Evolutionary conservation across 2,888 invertebrate species (phyloP).

Genomic region (Drosophila atroscutellata): DNA sequence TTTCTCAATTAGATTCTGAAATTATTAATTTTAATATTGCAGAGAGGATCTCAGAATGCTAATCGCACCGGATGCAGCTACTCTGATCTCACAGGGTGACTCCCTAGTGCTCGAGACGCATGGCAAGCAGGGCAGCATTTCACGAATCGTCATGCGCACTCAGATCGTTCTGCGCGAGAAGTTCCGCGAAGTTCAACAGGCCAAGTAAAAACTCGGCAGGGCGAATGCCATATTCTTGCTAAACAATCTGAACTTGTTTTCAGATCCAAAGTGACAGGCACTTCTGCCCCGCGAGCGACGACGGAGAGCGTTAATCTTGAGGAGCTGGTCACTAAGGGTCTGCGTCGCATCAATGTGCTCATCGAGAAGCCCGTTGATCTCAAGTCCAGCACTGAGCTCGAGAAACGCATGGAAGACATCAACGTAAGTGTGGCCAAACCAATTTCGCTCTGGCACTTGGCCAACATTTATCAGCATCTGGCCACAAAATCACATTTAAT

Average conservation of each 20-base stretch:
- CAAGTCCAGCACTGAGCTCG: constrained; percentile 80
- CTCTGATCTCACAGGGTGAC: constrained; percentile 91
- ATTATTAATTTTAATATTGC: neutral
- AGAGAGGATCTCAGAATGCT: constrained; percentile 84
- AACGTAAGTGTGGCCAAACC: constrained; percentile 79
- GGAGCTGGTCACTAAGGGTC: constrained; percentile 83
- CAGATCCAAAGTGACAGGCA: constrained; percentile 68
- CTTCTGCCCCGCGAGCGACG: constrained; percentile 52
- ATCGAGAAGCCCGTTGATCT: constrained; percentile 83
- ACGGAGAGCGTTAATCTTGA: constrained; percentile 81
- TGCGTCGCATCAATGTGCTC: constrained; percentile 84
- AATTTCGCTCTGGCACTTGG: constrained; percentile 15
- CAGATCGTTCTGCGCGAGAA: constrained; percentile 84
- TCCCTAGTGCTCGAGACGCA: constrained; percentile 90
- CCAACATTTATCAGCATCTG: constrained; percentile 39
- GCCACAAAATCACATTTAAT: constrained; percentile 25
- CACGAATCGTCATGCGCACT: constrained; percentile 83
- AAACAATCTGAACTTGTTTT: neutral
- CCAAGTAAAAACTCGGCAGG: constrained; percentile 69
- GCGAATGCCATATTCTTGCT: neutral
- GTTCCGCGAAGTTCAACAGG: constrained; percentile 84
- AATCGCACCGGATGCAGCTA: constrained; percentile 91
- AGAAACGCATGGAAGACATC: constrained; percentile 83
- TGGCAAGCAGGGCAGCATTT: constrained; percentile 83
- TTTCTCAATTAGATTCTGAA: neutral